phyloP scores from a whole-genome alignment of 2,113 vertebrate genomes.

The Neomonachus schauinslandi region DNA sequence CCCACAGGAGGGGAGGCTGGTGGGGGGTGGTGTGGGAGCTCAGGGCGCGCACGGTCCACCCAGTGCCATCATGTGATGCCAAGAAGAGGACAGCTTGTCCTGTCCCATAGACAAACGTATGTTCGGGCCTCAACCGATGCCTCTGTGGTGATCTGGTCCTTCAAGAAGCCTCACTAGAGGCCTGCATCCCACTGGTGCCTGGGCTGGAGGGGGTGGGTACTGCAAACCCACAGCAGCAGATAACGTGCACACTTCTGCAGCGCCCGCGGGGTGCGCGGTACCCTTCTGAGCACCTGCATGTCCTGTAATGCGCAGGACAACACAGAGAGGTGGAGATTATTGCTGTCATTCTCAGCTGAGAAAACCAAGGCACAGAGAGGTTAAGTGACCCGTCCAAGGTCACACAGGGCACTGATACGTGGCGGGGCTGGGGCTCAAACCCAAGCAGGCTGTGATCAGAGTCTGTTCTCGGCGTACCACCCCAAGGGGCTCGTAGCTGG shows the following conservation, averaged over 20 bases:
- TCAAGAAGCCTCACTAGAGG: neutral
- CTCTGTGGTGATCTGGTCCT: neutral
- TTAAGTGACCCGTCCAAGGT: neutral
- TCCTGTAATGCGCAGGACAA: too few relatives aligned
- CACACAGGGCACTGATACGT: neutral
- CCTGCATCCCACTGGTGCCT: neutral
- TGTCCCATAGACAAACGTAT: neutral
- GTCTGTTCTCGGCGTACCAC: neutral
- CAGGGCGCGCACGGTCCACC: neutral
- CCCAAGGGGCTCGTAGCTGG: neutral
- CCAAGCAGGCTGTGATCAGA: neutral
- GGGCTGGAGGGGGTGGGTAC: neutral
- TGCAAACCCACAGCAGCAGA: neutral
- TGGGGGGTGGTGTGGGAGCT: neutral
- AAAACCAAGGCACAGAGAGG: neutral
- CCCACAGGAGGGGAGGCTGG: fast-evolving
- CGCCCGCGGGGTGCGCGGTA: too few relatives aligned
- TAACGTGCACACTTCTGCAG: neutral
- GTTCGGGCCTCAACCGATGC: neutral
- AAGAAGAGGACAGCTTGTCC: neutral
- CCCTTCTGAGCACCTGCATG: neutral
- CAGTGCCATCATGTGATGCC: neutral
- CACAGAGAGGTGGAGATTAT: neutral
- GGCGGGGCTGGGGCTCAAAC: neutral
- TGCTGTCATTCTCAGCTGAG: neutral